Evolutionary conservation across 1,140 invertebrate species (phyloP).

Genomic region (Atta cephalotes): DNA sequence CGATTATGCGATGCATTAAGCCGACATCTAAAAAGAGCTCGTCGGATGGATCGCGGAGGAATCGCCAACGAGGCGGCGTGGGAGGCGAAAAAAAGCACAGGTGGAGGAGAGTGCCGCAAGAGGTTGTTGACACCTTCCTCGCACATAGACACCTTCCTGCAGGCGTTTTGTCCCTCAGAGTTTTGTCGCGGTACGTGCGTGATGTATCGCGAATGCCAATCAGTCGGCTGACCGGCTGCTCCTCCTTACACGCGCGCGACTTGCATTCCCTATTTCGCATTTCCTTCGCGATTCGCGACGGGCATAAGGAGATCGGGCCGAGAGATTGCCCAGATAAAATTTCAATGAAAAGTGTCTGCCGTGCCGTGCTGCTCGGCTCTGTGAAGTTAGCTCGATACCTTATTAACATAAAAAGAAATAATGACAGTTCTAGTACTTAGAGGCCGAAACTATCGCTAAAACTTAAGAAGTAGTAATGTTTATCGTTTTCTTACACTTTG

Average conservation of each 20-base stretch:
- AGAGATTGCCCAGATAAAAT: slow-evolving; percentile 39
- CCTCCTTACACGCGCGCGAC: slow-evolving; percentile 22
- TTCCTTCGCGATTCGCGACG: slow-evolving; percentile 58
- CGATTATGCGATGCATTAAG: slow-evolving; percentile 21
- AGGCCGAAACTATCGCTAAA: no score
- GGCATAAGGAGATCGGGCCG: neutral
- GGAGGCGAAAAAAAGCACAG: slow-evolving; percentile 63
- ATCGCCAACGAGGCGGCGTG: slow-evolving; percentile 9
- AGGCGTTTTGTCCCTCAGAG: slow-evolving; percentile 66
- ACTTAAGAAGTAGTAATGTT: no score
- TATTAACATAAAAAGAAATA: no score
- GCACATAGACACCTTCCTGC: slow-evolving; percentile 61
- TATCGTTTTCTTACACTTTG: no score
- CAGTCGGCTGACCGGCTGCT: slow-evolving; percentile 49
- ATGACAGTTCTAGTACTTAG: no score
- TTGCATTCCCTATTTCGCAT: slow-evolving; percentile 72
- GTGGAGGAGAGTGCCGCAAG: slow-evolving; percentile 70
- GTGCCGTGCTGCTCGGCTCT: no score
- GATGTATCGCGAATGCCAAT: slow-evolving; percentile 68
- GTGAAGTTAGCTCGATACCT: no score
- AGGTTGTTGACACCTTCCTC: slow-evolving; percentile 82
- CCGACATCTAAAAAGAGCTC: slow-evolving; percentile 26
- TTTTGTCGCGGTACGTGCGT: slow-evolving; percentile 31
- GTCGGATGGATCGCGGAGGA: slow-evolving; percentile 24
- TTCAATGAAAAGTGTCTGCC: slow-evolving; percentile 23